Evolutionary conservation across 2,797 vertebrate genomes (phyloP).

Genomic region (Pseudochirops cupreus): DNA sequence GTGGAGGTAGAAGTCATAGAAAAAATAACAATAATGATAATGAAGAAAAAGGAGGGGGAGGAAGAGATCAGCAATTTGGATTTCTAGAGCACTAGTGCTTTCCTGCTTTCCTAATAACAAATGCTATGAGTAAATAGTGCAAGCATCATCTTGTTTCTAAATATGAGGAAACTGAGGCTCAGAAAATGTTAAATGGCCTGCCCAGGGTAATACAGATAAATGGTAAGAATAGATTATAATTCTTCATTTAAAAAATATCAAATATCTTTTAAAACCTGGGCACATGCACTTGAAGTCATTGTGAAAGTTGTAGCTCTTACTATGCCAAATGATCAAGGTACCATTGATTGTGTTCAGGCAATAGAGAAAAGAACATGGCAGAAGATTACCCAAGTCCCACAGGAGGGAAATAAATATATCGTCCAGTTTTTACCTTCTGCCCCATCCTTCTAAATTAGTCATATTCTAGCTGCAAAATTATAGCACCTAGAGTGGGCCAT

Average conservation of each 20-base stretch:
- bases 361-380: not conserved
- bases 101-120: not conserved
- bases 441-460: not conserved
- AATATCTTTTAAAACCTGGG: not conserved
- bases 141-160: not conserved
- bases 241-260: not conserved
- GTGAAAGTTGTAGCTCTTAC: not conserved
- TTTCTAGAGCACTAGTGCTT: not conserved
- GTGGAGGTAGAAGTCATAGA: not conserved
- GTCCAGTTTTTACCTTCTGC: not conserved
- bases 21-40: not conserved
- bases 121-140: not conserved
- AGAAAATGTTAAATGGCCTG: not conserved
- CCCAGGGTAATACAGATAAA: not conserved
- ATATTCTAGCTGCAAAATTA: not conserved
- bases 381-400: not conserved
- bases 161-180: not conserved
- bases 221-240: not conserved
- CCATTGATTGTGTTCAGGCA: not conserved
- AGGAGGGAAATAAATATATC: no score
- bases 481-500: not conserved
- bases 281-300: not conserved
- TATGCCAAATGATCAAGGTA: not conserved
- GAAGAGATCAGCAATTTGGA: not conserved
- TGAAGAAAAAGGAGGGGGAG: not conserved